These are phyloP conservation scores for Sciurus niger DNA, from an alignment of 2,113 vertebrate genomes.

Conservation along the genomic window DNA sequence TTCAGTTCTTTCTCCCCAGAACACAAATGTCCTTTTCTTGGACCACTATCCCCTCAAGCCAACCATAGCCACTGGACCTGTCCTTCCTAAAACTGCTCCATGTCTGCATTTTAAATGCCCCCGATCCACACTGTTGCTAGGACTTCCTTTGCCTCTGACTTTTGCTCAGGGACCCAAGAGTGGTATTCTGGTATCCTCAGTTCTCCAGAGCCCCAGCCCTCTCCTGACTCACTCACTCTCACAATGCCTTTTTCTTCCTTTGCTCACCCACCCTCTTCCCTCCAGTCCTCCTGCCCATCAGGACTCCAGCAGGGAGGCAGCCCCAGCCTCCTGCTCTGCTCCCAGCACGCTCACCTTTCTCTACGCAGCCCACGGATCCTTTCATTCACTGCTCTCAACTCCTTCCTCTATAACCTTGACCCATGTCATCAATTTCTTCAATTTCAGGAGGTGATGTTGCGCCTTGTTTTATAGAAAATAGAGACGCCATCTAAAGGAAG, in stretches of 20 bases:
- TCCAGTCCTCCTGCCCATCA: neutral
- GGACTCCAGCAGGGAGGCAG: neutral
- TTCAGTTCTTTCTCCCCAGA: neutral
- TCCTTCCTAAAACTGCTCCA: neutral
- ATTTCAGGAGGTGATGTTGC: neutral
- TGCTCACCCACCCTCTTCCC: neutral
- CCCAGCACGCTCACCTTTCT: neutral
- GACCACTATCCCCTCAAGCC: neutral
- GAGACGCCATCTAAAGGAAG: neutral
- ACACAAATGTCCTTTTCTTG: neutral
- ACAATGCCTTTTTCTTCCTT: neutral
- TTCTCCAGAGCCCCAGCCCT: neutral
- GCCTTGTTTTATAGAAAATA: neutral
- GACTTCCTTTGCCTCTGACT: neutral
- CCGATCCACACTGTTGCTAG: fast-evolving
- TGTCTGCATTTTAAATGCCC: neutral
- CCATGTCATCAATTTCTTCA: neutral
- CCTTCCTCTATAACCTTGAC: neutral
- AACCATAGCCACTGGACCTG: neutral
- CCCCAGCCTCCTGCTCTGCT: neutral
- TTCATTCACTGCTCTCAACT: neutral
- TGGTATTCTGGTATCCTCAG: neutral
- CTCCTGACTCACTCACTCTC: neutral
- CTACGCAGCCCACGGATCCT: neutral
- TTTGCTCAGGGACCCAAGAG: neutral